Percentiles rank a stretch among this genome's conserved stretches.
These are phyloP conservation scores for Formica exsecta DNA, from an alignment of 1,140 invertebrate genomes.

Conservation along the genomic window DNA sequence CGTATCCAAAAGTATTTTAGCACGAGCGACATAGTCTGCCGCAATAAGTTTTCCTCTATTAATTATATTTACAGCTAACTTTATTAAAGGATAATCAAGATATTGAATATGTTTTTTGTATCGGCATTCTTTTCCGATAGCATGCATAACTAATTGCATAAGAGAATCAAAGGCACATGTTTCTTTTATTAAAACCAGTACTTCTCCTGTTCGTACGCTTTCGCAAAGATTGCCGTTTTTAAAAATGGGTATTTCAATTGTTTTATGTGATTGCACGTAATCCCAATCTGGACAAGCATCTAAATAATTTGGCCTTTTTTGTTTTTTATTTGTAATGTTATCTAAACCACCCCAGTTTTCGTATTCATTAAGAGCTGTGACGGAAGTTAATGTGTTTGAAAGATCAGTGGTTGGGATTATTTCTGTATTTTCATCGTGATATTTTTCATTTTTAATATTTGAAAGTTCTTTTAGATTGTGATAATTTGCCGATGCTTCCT, in stretches of 20 bases:
- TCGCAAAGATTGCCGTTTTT: background rate
- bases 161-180: conserved; percentile 6
- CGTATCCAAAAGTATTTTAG: background rate
- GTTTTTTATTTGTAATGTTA: background rate
- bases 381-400: background rate
- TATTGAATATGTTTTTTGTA: background rate
- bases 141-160: conserved; percentile 19
- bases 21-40: background rate
- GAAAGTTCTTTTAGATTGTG: background rate
- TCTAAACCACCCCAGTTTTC: background rate
- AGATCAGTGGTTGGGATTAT: background rate
- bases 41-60: background rate
- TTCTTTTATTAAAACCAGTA: background rate
- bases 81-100: background rate
- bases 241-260: background rate
- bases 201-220: background rate
- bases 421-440: background rate
- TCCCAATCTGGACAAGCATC: background rate
- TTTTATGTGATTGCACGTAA: conserved; percentile 16
- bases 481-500: conserved; percentile 10
- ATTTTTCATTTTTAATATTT: background rate
- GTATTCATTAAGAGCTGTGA: conserved; percentile 9
- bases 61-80: background rate
- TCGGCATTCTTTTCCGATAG: background rate
- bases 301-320: conserved; percentile 18